These are phyloP conservation scores for Leptopilina myrica DNA, from an alignment of 2,888 invertebrate genomes.

Conservation along the genomic window DNA sequence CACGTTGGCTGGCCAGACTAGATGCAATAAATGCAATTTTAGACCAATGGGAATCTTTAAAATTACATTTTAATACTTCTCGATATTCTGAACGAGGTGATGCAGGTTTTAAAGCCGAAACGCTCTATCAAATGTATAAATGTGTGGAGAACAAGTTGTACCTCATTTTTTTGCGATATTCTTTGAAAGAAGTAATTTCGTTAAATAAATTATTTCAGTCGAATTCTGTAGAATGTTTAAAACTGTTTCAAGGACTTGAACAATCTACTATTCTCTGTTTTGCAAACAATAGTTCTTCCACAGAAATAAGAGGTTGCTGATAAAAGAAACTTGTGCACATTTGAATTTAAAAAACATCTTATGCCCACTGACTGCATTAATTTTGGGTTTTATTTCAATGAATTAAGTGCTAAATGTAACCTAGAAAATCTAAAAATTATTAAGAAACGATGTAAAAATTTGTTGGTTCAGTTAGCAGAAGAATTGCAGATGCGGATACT, in stretches of 20 bases:
- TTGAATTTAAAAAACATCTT: constrained; percentile 59
- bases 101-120: constrained; percentile 49
- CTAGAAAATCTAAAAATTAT: neutral
- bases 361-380: constrained; percentile 40
- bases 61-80: constrained; percentile 59
- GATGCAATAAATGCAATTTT: constrained; percentile 45
- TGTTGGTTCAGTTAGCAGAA: constrained; percentile 24
- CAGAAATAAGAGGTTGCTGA: constrained; percentile 55
- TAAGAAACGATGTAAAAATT: constrained; percentile 34
- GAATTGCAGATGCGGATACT: constrained; percentile 38
- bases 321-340: constrained; percentile 57
- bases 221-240: constrained; percentile 52
- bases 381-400: constrained; percentile 43
- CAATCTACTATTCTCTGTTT: constrained; percentile 45
- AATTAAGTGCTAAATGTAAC: constrained; percentile 7
- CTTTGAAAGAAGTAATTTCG: constrained; percentile 51
- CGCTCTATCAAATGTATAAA: no score
- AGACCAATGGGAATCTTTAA: constrained; percentile 63
- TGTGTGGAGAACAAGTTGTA: constrained; percentile 51
- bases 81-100: constrained; percentile 53
- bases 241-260: constrained; percentile 56
- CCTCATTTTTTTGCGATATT: constrained; percentile 47
- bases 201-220: constrained; percentile 55
- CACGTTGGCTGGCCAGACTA: constrained; percentile 45
- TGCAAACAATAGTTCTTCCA: constrained; percentile 60